These are phyloP conservation scores for Mythimna vitellina DNA, from an alignment of 2,888 invertebrate genomes.

Conservation along the genomic window DNA sequence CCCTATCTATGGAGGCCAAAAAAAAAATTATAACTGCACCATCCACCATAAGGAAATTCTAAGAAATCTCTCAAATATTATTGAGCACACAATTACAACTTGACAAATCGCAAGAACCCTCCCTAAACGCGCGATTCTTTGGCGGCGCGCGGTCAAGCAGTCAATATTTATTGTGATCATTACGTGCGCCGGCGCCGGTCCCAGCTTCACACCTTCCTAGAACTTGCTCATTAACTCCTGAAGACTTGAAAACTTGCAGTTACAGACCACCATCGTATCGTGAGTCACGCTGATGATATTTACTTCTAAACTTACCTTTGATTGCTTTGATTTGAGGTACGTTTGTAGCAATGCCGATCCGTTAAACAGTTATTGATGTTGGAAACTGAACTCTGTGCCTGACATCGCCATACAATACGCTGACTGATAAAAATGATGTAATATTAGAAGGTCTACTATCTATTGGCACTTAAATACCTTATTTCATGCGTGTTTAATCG, in stretches of 20 bases:
- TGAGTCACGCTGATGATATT: constrained; percentile 47
- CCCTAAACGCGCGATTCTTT: constrained; percentile 19
- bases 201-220: constrained; percentile 65
- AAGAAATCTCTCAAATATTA: neutral
- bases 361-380: constrained; percentile 42
- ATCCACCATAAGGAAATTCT: neutral
- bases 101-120: constrained; percentile 55
- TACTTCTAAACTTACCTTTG: constrained; percentile 45
- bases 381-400: constrained; percentile 30
- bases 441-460: constrained; percentile 6
- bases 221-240: constrained; percentile 58
- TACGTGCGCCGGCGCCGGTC: constrained; percentile 45
- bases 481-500: constrained; percentile 1
- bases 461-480: neutral
- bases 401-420: constrained; percentile 19
- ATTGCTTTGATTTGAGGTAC: constrained; percentile 40
- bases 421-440: constrained; percentile 28
- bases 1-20: neutral
- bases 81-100: constrained; percentile 23
- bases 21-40: too few species aligned
- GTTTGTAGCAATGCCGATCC: constrained; percentile 15
- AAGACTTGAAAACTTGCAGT: constrained; percentile 40
- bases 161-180: constrained; percentile 62
- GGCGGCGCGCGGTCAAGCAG: constrained; percentile 45
- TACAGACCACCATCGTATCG: constrained; percentile 48